Conservation (phyloP, 2,113 vertebrate genomes). For the Crotalus helleri region DNA sequence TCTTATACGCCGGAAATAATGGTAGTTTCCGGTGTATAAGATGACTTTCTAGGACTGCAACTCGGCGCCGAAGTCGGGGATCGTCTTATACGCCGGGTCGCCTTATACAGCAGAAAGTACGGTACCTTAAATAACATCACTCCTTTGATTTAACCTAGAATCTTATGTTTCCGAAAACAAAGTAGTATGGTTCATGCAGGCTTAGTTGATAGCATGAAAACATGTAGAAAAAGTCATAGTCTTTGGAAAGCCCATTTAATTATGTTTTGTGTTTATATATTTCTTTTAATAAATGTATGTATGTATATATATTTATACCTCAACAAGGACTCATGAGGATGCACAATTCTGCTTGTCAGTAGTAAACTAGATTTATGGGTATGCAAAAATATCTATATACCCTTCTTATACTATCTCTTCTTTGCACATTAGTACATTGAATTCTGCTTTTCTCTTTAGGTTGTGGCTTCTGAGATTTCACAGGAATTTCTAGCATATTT, state of each 20-base stretch:
- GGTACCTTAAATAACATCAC: neutral
- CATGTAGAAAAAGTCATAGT: neutral
- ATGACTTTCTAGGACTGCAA: too few relatives aligned
- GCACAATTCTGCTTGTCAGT: neutral
- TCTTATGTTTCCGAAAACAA: neutral
- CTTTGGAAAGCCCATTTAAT: neutral
- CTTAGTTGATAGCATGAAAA: neutral
- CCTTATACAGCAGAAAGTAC: too few relatives aligned
- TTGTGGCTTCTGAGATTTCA: neutral
- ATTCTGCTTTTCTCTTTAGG: neutral
- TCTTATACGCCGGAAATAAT: too few relatives aligned
- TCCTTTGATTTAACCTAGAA: neutral
- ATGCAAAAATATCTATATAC: neutral
- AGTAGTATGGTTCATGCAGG: neutral
- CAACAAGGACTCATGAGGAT: neutral
- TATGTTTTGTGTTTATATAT: neutral
- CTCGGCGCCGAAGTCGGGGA: too few relatives aligned
- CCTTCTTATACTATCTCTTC: neutral
- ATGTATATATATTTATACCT: neutral
- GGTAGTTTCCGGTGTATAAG: too few relatives aligned
- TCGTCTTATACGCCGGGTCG: too few relatives aligned
- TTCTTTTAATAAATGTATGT: neutral
- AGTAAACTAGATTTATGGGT: neutral
- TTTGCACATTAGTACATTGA: neutral
- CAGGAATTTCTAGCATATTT: neutral